These are phyloP conservation scores for Serrognathus titanus DNA, from an alignment of 2,888 invertebrate genomes.

Conservation along the genomic window DNA sequence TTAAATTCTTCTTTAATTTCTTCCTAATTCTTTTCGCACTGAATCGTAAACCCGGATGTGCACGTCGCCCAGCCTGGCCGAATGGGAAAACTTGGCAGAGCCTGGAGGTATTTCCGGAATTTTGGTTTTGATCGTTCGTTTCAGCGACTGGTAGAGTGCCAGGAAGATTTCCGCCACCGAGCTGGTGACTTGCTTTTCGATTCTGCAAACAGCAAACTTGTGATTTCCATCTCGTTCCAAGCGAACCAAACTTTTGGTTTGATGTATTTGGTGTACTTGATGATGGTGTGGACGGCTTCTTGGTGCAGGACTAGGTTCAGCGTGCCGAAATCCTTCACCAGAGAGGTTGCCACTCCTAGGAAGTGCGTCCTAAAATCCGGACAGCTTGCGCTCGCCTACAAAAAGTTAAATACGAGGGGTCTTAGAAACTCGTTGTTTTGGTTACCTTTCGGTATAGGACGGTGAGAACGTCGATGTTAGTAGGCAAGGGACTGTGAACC, in stretches of 20 bases:
- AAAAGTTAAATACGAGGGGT: not conserved
- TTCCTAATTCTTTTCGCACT: no score
- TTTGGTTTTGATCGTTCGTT: conserved; percentile 14
- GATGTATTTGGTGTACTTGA: conserved; percentile 65
- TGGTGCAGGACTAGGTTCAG: conserved; percentile 69
- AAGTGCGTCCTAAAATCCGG: conserved; percentile 80
- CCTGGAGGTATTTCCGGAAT: conserved; percentile 65
- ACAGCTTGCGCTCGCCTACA: conserved; percentile 72
- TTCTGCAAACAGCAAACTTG: conserved; percentile 24
- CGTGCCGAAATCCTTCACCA: conserved; percentile 67
- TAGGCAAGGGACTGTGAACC: no score
- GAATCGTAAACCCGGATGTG: conserved; percentile 65
- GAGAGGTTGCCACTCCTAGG: conserved; percentile 73
- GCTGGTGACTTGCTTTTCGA: conserved; percentile 34
- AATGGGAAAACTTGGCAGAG: conserved; percentile 71
- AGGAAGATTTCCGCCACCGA: conserved; percentile 23
- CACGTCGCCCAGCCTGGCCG: conserved; percentile 60
- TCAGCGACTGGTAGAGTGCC: not conserved
- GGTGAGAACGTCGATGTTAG: conserved; percentile 62
- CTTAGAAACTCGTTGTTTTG: not conserved
- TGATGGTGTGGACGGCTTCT: conserved; percentile 66
- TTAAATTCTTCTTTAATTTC: no score
- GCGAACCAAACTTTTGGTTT: conserved; percentile 59
- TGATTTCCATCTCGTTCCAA: not conserved
- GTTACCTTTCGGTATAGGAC: conserved; percentile 72